Percentiles rank a stretch among this genome's conserved stretches.
These are phyloP conservation scores for Ophthalmolycus amberensis DNA, from an alignment of 2,113 vertebrate genomes.

Conservation along the genomic window DNA sequence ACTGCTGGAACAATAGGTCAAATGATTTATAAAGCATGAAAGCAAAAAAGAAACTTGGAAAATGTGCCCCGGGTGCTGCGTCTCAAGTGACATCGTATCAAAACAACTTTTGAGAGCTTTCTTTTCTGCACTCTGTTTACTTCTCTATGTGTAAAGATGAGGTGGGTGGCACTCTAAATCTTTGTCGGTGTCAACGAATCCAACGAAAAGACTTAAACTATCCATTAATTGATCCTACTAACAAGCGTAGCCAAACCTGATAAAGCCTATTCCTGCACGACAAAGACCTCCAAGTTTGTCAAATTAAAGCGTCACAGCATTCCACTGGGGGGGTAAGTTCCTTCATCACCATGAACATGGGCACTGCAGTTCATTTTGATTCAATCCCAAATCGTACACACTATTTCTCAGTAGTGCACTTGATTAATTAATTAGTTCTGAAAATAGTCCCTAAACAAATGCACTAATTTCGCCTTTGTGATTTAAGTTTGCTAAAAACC, in stretches of 20 bases:
- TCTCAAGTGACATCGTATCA: neutral
- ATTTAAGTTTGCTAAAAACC: neutral
- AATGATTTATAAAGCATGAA: constrained; percentile 5
- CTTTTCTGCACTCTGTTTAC: neutral
- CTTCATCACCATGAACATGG: neutral
- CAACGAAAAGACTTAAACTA: neutral
- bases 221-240: neutral
- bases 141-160: neutral
- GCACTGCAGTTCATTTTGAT: neutral
- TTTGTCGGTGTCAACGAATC: neutral
- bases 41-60: neutral
- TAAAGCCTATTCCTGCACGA: neutral
- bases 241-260: neutral
- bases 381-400: neutral
- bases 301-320: neutral
- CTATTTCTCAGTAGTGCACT: neutral
- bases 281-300: neutral
- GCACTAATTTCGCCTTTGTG: neutral
- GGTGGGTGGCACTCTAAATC: neutral
- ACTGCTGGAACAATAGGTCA: constrained; percentile 12
- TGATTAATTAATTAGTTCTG: neutral
- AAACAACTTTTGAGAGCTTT: neutral
- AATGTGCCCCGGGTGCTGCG: too few relatives aligned
- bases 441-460: neutral
- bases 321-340: neutral